Percentiles rank a stretch among this genome's conserved stretches.
phyloP scores from a whole-genome alignment of 37 sponge, comb jelly and placozoan species.

The Chondrosia reniformis region DNA sequence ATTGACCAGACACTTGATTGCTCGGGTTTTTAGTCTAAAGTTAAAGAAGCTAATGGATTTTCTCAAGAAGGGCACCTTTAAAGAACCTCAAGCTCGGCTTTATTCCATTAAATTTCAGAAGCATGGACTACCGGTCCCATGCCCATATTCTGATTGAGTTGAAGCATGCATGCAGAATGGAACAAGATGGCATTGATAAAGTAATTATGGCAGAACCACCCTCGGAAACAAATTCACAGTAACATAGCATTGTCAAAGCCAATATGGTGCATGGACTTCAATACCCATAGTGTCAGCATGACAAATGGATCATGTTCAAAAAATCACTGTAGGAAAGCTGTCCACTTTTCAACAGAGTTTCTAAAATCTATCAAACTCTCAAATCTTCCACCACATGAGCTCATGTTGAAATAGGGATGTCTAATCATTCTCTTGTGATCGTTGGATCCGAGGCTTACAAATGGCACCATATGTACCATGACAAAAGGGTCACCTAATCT shows the following conservation, averaged over 20 bases:
- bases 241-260: not conserved
- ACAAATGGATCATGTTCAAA: slow-evolving; percentile 44
- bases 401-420: slow-evolving; percentile 6
- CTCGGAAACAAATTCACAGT: not conserved
- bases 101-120: slow-evolving; percentile 54
- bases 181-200: slow-evolving; percentile 25
- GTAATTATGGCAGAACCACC: slow-evolving; percentile 34
- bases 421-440: slow-evolving; percentile 34
- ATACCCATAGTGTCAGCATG: slow-evolving; percentile 37
- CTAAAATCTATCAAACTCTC: slow-evolving; percentile 27
- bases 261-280: slow-evolving; percentile 36
- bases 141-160: slow-evolving; percentile 39
- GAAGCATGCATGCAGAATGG: slow-evolving; percentile 7
- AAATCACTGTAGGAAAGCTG: slow-evolving; percentile 20
- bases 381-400: slow-evolving; percentile 14
- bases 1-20: slow-evolving; percentile 54
- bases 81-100: slow-evolving; percentile 20
- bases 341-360: slow-evolving; percentile 26
- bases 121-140: slow-evolving; percentile 52
- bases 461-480: slow-evolving; percentile 26
- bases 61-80: slow-evolving; percentile 40
- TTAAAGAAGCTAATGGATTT: slow-evolving; percentile 34
- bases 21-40: slow-evolving; percentile 43
- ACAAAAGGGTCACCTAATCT: not conserved
- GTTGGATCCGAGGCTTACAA: slow-evolving; percentile 18